A percentile compares a stretch with the other conserved stretches of the same genome.
Evolutionary conservation across 2,888 invertebrate species (phyloP).

Genomic region (Spodoptera picta): DNA sequence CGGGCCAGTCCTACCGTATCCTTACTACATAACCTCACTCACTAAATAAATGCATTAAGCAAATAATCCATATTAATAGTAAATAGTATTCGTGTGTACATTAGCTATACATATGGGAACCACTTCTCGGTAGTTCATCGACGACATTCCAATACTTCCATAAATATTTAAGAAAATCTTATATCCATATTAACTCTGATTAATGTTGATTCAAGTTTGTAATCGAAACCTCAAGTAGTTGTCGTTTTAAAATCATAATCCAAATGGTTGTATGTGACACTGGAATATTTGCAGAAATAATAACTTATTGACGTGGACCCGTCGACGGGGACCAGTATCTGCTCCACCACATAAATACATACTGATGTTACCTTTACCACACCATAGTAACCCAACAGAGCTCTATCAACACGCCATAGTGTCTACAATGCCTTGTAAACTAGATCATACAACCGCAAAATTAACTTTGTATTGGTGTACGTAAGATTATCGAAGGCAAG

Average conservation of each 20-base stretch:
- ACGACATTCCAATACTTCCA: constrained; percentile 31
- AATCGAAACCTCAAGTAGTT: constrained; percentile 37
- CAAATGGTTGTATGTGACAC: constrained; percentile 71
- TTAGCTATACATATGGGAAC: constrained; percentile 8
- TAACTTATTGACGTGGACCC: constrained; percentile 73
- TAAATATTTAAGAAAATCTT: constrained; percentile 26
- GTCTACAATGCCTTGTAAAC: constrained; percentile 51
- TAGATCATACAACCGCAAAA: constrained; percentile 60
- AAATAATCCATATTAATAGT: constrained; percentile 19
- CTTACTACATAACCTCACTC: no score
- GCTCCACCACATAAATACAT: constrained; percentile 66
- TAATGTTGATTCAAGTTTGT: constrained; percentile 44
- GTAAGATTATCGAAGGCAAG: constrained; percentile 81
- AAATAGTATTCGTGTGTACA: constrained; percentile 10
- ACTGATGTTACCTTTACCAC: constrained; percentile 37
- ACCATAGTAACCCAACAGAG: constrained; percentile 8
- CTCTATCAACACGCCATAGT: constrained; percentile 53
- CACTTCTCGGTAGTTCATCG: constrained; percentile 9
- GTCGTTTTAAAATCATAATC: constrained; percentile 66
- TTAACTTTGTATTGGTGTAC: constrained; percentile 70
- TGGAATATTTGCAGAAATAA: constrained; percentile 80
- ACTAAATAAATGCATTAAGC: constrained; percentile 3
- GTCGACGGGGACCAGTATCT: constrained; percentile 70
- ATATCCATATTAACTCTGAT: constrained; percentile 23
- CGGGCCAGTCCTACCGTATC: no score